These are phyloP conservation scores for Thaumatotibia leucotreta DNA, from an alignment of 1,140 invertebrate species.

Conservation along the genomic window DNA sequence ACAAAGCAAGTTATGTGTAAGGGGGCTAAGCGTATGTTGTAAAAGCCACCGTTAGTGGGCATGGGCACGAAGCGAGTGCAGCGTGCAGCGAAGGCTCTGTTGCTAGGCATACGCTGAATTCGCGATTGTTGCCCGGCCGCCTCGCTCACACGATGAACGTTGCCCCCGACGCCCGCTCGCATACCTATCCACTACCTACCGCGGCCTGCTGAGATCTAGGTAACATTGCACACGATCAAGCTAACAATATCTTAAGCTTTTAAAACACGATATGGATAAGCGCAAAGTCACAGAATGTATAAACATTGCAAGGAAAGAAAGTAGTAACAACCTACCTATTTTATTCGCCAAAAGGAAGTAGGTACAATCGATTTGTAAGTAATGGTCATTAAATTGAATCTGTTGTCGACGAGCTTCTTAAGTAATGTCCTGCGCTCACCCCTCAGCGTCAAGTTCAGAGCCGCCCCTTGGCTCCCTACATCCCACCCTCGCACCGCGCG, in stretches of 20 bases:
- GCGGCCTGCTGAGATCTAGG: background rate
- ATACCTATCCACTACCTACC: slow-evolving; percentile 17
- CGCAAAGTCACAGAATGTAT: background rate
- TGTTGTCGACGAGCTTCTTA: slow-evolving; percentile 8
- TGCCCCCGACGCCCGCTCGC: slow-evolving; percentile 39
- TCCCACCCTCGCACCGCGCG: background rate
- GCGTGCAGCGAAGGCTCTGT: slow-evolving; percentile 28
- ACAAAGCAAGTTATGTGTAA: background rate
- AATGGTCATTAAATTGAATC: background rate
- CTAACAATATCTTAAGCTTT: background rate
- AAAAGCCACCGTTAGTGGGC: slow-evolving; percentile 48
- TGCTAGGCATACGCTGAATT: slow-evolving; percentile 65
- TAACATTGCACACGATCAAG: background rate
- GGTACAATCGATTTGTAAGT: background rate
- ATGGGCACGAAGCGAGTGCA: slow-evolving; percentile 23
- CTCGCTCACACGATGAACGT: slow-evolving; percentile 61
- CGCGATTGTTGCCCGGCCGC: slow-evolving; percentile 62
- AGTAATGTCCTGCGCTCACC: background rate
- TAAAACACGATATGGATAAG: background rate
- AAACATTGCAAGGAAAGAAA: too few relatives aligned
- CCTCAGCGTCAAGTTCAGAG: background rate
- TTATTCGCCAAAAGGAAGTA: too few relatives aligned
- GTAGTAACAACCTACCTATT: too few relatives aligned
- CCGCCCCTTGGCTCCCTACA: background rate
- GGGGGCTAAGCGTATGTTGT: background rate